phyloP scores from a whole-genome alignment of 1,140 invertebrate species.

The Melanaphis sacchari region DNA sequence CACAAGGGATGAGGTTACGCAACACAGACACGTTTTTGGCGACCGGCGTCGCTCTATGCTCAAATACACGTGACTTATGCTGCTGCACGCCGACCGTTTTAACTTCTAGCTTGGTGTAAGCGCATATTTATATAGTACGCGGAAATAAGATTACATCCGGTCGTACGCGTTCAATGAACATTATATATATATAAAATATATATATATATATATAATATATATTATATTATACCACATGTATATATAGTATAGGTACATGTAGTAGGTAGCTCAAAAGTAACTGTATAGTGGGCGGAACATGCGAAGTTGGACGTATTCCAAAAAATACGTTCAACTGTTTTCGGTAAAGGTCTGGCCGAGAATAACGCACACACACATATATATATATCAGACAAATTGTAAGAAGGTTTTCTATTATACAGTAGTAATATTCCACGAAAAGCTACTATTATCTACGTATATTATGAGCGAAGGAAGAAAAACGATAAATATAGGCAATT shows the following conservation, averaged over 20 bases:
- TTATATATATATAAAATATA: background rate
- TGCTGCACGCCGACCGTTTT: background rate
- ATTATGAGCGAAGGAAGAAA: too few species aligned
- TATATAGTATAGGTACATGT: background rate
- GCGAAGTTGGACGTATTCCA: background rate
- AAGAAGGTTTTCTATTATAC: background rate
- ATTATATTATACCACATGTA: background rate
- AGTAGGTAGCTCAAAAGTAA: background rate
- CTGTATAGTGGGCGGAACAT: background rate
- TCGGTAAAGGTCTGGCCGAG: background rate
- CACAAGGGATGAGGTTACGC: background rate
- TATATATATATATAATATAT: background rate
- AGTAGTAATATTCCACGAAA: background rate
- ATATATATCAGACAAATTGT: background rate
- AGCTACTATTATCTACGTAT: background rate
- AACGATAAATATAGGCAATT: background rate
- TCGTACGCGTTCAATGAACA: background rate
- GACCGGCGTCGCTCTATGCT: background rate
- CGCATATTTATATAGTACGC: background rate
- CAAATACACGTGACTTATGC: background rate
- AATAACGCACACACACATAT: background rate
- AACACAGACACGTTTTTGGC: background rate
- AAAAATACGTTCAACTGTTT: constrained; percentile 8
- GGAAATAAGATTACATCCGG: constrained; percentile 11
- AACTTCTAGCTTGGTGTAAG: background rate